A percentile compares a stretch with the other conserved stretches of the same genome.
phyloP scores from a whole-genome alignment of 30 jellyfish, hydroid and myxozoan genomes.

The Pseudorhiza aurosa region DNA sequence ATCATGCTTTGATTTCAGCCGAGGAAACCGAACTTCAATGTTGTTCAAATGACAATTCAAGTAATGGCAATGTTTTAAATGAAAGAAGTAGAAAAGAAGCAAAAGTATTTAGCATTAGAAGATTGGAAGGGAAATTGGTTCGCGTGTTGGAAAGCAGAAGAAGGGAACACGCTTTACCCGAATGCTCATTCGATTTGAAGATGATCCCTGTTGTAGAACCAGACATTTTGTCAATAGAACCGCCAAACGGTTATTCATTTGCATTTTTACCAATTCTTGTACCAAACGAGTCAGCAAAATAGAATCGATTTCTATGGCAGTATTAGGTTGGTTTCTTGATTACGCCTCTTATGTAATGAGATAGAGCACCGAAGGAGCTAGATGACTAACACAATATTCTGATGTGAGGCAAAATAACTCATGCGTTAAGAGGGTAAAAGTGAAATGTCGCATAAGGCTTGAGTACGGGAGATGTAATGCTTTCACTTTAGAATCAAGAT shows the following conservation, averaged over 20 bases:
- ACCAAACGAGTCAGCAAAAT: neutral
- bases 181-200: neutral
- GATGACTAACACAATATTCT: too few species aligned
- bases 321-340: too few species aligned
- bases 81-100: neutral
- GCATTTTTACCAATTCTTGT: slow-evolving; percentile 10
- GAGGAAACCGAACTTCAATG: too few species aligned
- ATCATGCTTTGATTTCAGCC: too few species aligned
- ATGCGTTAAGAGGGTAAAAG: too few species aligned
- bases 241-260: slow-evolving; percentile 20
- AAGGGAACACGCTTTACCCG: neutral
- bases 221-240: neutral
- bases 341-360: too few species aligned
- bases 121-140: neutral
- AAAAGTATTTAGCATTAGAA: neutral
- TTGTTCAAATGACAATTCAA: neutral
- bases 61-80: neutral
- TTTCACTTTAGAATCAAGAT: too few species aligned
- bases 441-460: too few species aligned
- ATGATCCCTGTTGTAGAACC: neutral
- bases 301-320: too few species aligned
- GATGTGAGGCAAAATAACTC: too few species aligned
- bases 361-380: too few species aligned
- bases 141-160: neutral
- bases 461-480: too few species aligned